Evolutionary conservation across 1,140 invertebrate species (phyloP).

Genomic region (Ridgeia piscesae): DNA sequence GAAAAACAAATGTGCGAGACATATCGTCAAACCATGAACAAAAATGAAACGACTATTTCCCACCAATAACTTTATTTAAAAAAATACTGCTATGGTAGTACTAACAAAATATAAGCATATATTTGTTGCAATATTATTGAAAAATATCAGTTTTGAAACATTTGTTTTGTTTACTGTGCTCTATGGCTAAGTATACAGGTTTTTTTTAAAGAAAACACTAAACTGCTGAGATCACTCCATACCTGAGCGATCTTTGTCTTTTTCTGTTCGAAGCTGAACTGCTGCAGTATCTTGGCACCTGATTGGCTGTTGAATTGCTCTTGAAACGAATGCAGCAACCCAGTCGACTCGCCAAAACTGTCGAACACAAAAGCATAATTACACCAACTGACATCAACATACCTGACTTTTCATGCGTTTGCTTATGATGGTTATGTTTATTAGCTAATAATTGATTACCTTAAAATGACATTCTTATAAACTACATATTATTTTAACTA

Average conservation of each 20-base stretch:
- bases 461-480: background rate
- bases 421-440: background rate
- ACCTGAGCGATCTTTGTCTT: constrained; percentile 59
- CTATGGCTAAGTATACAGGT: background rate
- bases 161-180: background rate
- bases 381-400: background rate
- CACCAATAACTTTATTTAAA: too few species aligned
- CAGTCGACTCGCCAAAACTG: constrained; percentile 80
- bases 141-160: background rate
- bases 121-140: too few species aligned
- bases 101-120: too few species aligned
- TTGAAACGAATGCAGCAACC: constrained; percentile 80
- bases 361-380: constrained; percentile 55
- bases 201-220: background rate
- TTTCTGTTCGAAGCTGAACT: constrained; percentile 60
- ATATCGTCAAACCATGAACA: too few species aligned
- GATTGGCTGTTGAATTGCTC: constrained; percentile 82
- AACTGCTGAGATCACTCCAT: background rate
- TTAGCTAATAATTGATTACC: background rate
- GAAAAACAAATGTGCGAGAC: too few species aligned
- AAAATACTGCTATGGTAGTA: too few species aligned
- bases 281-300: constrained; percentile 67
- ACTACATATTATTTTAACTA: background rate
- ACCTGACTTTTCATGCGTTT: background rate
- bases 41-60: too few species aligned